These are phyloP conservation scores for Temnothorax longispinosus DNA, from an alignment of 1,140 invertebrate genomes.

Conservation along the genomic window DNA sequence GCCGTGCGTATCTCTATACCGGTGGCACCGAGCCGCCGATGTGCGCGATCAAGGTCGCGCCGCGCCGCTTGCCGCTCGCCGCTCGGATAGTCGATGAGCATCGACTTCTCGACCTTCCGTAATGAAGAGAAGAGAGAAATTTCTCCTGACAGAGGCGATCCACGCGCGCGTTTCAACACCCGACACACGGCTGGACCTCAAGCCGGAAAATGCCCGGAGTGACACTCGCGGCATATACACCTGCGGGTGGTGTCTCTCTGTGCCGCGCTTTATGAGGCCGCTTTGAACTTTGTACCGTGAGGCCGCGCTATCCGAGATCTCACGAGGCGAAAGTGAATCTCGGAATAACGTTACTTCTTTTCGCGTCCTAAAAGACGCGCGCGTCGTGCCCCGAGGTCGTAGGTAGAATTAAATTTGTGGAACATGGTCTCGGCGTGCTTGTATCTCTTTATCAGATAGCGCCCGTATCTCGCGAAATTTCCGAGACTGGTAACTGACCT, in stretches of 20 bases:
- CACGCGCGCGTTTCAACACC: not conserved
- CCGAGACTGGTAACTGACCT: not conserved
- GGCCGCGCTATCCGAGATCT: not conserved
- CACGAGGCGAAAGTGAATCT: not conserved
- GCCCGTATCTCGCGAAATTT: not conserved
- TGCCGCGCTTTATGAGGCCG: not conserved
- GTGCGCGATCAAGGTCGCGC: constrained; percentile 71
- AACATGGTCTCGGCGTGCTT: not conserved
- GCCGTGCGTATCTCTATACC: constrained; percentile 66
- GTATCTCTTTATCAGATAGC: constrained; percentile 1
- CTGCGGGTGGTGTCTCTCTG: not conserved
- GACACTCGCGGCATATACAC: not conserved
- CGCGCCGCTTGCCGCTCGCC: constrained; percentile 49
- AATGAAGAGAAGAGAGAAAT: constrained; percentile 15
- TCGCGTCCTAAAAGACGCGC: not conserved
- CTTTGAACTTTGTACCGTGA: not conserved
- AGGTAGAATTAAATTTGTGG: not conserved
- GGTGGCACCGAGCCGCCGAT: constrained; percentile 42
- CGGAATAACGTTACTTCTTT: too few species aligned
- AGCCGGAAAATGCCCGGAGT: not conserved
- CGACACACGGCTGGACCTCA: not conserved
- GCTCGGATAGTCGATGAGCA: constrained; percentile 49
- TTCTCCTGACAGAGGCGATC: not conserved
- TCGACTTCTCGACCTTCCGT: constrained; percentile 57
- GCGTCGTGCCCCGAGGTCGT: not conserved